A percentile compares a stretch with the other conserved stretches of the same genome.
These are phyloP conservation scores for Crematogaster levior DNA, from an alignment of 2,888 invertebrate species.

Conservation along the genomic window DNA sequence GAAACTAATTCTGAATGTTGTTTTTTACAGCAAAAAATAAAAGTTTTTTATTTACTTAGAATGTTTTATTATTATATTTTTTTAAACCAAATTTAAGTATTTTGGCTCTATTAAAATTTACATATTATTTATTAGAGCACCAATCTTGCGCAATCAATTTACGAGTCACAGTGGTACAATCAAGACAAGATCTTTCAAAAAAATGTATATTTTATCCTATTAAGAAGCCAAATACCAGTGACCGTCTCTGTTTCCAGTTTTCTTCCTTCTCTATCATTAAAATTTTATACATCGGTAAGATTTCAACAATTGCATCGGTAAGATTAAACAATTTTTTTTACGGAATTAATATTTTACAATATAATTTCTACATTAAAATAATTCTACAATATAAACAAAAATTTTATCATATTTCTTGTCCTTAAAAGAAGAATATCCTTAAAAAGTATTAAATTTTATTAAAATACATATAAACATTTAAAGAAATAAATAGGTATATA, in stretches of 20 bases:
- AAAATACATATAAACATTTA: no score
- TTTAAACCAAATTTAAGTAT: no score
- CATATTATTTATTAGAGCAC: conserved; percentile 46
- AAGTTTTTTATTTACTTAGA: no score
- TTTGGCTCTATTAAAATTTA: conserved; percentile 4
- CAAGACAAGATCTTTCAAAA: neutral
- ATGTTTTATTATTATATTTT: no score
- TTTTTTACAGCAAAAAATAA: no score
- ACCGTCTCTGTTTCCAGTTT: conserved; percentile 1
- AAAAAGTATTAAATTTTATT: no score
- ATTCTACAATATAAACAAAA: neutral
- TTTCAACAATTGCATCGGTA: no score
- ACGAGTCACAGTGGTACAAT: conserved; percentile 55
- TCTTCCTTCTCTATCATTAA: conserved; percentile 21
- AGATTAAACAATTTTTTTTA: neutral
- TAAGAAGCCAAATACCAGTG: neutral
- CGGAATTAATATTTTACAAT: neutral
- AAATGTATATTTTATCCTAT: neutral
- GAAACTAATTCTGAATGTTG: no score
- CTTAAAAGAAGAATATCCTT: neutral
- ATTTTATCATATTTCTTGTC: neutral
- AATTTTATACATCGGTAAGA: conserved; percentile 25
- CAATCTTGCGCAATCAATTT: neutral
- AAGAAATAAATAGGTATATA: no score
- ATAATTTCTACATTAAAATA: neutral